Evolutionary conservation across 2,888 invertebrate species (phyloP), one percentile per base, ranked within the genome.

Genomic region (Tribolium freemani): DNA sequence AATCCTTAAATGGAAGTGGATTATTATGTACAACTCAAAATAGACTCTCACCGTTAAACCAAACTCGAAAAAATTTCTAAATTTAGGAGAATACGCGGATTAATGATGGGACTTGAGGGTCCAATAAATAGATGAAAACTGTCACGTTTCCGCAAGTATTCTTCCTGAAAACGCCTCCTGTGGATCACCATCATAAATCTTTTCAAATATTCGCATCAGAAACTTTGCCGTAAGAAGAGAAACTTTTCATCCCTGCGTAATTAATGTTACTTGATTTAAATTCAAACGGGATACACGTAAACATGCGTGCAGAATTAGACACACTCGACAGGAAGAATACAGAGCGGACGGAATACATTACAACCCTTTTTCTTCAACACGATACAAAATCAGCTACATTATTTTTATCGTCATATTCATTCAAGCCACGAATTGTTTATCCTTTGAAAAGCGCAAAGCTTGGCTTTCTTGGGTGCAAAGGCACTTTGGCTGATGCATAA

Each of bases 111-210:
- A 13, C 64, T 64, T 53, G 16, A 20, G 64, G 64, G 64, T 64
- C 64, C 53, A 53, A 64, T 64, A 64, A 64, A 64, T 64, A 64
- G 64, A 54, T 54, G 64, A 51, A 63, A 64, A 54, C 64, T 58
- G 68, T 68, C 68, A 68, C 68, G 68, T 68, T 50, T 58, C 48
- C 38, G 38, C 68, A 57, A 68, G 68, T 50, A 58, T 68, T 68
- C 57, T 68, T 68, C 56, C 38, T 38, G 57, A 58, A 68, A 50
- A 46, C 58, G 66, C 54, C 66, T 66, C 66, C 9, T 44, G 66
- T 46, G 66, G 45, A 38, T 66, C 63, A 48, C 63, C 2, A 50
- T 31, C 50, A 51, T 63, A 63, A 63, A 63, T 63, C 63, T 63
- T 63, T 63, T 48, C 48, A 63, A 60, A 63, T 51, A 63, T 48